Evolutionary conservation across 2,888 invertebrate species (phyloP), one percentile per base, ranked within the genome.

Genomic region (Blastobasis lacticolella): DNA sequence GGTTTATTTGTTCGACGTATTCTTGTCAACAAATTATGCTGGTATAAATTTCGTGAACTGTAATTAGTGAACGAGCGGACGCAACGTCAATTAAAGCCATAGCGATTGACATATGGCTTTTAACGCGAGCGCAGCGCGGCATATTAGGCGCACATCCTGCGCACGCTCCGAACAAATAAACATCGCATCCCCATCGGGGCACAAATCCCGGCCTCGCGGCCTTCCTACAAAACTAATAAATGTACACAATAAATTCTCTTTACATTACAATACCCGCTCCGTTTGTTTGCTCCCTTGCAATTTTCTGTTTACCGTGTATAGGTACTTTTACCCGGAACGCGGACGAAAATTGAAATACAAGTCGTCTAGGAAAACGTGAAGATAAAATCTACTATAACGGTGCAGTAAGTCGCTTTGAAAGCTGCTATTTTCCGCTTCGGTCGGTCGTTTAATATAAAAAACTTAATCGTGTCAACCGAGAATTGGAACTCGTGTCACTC

Each of bases 201-300:
- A 79, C 75, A 79, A 80, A 79, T 78, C 78, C 78, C 73, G 62
- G 65, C 58, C 72, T 51, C 72, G 74, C 74, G 70, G 72, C 73
- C 73, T 78, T 73, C 78, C 78, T 79, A 76, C 78, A 69, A 72
- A 84, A 78, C 75, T 78, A 83, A 86, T 83, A 82, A 80, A 83
- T 75, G 71, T 78, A 76, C 68, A 75, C 78, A 76, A 82, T 83
- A 81, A 81, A 83, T 84, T 80, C 70, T 75, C 70, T 75, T 76
- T 75, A 75, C 75, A 77, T 81, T 75, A 76, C 75, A 73, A 73
- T 71, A 66, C 64, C 68, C 55, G 58, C 60, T 58, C 57, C 56
- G 63, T 65, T 66, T 64, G 63, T 60, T 62, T 60, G 63, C 64
- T 63, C 63, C 65, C 67, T 65, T 64, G 62, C 64, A 67, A 61